Evolutionary conservation across 2,888 invertebrate species (phyloP).

Genomic region (Spatulosminthurus flaviceps): DNA sequence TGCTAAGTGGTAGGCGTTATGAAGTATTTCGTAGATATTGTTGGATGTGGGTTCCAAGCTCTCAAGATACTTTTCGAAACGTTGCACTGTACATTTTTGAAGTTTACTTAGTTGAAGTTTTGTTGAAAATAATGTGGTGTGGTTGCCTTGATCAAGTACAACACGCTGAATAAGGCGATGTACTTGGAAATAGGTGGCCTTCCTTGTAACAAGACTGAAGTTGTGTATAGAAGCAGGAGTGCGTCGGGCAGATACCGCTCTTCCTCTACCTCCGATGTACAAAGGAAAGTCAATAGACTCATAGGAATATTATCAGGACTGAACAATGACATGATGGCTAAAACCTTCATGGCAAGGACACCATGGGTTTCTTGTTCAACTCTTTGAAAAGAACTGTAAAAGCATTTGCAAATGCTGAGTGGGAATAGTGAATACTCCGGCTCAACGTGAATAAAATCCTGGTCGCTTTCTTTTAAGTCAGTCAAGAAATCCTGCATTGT

Average conservation of each 20-base stretch:
- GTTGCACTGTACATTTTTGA: no score
- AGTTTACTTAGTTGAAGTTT: no score
- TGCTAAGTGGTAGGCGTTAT: no score
- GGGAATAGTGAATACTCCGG: neutral
- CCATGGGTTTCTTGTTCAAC: neutral
- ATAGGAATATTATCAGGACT: neutral
- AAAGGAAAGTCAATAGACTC: neutral
- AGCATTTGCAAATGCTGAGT: neutral
- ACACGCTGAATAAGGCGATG: neutral
- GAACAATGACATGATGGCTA: neutral
- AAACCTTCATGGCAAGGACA: neutral
- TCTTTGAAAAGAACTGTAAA: neutral
- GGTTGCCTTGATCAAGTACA: no score
- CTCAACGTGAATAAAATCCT: neutral
- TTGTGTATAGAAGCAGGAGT: neutral
- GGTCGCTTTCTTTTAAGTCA: neutral
- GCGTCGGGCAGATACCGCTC: neutral
- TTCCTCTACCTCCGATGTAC: neutral
- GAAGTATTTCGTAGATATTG: no score
- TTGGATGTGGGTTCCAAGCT: no score
- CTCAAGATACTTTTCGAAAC: no score
- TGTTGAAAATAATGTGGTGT: no score
- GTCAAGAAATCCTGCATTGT: neutral
- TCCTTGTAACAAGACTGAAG: neutral
- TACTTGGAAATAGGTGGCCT: neutral